phyloP scores from a whole-genome alignment of 2,888 invertebrate species.

The Drosophila macrospina region DNA sequence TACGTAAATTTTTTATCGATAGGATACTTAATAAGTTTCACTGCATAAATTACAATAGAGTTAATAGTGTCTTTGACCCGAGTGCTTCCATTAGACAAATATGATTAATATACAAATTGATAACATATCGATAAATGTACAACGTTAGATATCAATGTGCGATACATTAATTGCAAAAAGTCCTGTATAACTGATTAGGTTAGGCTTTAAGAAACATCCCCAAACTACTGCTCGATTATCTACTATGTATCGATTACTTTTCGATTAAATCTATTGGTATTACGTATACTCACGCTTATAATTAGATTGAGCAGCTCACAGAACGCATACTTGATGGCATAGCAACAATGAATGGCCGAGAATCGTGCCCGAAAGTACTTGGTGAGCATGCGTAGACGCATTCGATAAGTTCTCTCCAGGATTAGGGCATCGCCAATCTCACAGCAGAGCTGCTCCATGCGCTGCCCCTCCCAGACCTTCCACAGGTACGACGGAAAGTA shows the following conservation, averaged over 20 bases:
- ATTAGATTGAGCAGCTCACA: conserved; percentile 91
- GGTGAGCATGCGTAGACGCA: conserved; percentile 61
- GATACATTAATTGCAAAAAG: too few species aligned
- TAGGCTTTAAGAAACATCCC: too few species aligned
- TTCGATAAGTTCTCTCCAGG: conserved; percentile 56
- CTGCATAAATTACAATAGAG: too few species aligned
- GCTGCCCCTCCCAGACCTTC: conserved; percentile 85
- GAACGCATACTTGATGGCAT: conserved; percentile 88
- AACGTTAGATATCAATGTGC: too few species aligned
- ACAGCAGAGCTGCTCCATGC: conserved; percentile 82
- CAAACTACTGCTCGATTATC: neutral
- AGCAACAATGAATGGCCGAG: conserved; percentile 82
- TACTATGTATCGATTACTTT: conserved; percentile 2
- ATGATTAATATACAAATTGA: neutral
- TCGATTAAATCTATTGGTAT: neutral
- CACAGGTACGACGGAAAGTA: conserved; percentile 80
- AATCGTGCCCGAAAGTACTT: conserved; percentile 73
- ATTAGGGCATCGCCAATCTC: conserved; percentile 72
- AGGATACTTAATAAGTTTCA: too few species aligned
- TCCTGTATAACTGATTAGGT: too few species aligned
- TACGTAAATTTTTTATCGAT: too few species aligned
- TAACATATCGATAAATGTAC: neutral
- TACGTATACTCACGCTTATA: conserved; percentile 88
- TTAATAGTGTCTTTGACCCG: too few species aligned
- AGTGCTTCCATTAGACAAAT: too few species aligned